Conservation (phyloP, 2,888 invertebrate genomes). For the Cerastis rubricosa region DNA sequence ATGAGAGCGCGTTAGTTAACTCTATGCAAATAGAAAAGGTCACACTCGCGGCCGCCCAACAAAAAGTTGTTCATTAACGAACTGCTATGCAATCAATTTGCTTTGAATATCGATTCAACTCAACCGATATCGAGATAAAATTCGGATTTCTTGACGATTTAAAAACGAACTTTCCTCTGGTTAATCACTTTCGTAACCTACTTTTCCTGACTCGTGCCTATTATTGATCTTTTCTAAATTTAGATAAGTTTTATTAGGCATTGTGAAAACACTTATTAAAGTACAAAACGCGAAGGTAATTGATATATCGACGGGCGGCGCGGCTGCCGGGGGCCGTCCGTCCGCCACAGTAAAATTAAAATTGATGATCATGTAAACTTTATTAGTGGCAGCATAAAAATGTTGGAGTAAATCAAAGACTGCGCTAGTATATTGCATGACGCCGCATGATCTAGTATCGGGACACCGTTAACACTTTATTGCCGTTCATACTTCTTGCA, state of each 20-base stretch:
- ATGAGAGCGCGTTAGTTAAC: conserved; percentile 68
- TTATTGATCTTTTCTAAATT: conserved; percentile 31
- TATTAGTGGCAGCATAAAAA: conserved; percentile 86
- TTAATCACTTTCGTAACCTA: conserved; percentile 44
- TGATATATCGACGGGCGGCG: conserved; percentile 81
- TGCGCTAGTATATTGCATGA: conserved; percentile 72
- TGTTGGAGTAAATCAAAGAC: conserved; percentile 83
- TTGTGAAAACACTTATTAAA: conserved; percentile 66
- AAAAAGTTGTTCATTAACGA: conserved; percentile 66
- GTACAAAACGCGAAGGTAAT: conserved; percentile 75
- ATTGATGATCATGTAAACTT: conserved; percentile 89
- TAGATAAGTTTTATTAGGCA: conserved; percentile 55
- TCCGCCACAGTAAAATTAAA: conserved; percentile 84
- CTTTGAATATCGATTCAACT: conserved; percentile 46
- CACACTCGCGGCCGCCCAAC: conserved; percentile 53
- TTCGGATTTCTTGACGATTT: conserved; percentile 36
- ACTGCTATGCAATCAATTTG: conserved; percentile 54
- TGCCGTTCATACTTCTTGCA: conserved; percentile 85
- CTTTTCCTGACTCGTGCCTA: conserved; percentile 24
- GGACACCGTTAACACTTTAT: conserved; percentile 86
- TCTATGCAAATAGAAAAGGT: conserved; percentile 73
- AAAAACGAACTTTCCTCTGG: conserved; percentile 2
- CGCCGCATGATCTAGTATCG: conserved; percentile 77
- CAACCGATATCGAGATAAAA: conserved; percentile 50
- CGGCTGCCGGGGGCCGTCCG: conserved; percentile 78